These are phyloP conservation scores for Xestobium rufovillosum DNA, from an alignment of 2,888 invertebrate genomes.

Conservation along the genomic window DNA sequence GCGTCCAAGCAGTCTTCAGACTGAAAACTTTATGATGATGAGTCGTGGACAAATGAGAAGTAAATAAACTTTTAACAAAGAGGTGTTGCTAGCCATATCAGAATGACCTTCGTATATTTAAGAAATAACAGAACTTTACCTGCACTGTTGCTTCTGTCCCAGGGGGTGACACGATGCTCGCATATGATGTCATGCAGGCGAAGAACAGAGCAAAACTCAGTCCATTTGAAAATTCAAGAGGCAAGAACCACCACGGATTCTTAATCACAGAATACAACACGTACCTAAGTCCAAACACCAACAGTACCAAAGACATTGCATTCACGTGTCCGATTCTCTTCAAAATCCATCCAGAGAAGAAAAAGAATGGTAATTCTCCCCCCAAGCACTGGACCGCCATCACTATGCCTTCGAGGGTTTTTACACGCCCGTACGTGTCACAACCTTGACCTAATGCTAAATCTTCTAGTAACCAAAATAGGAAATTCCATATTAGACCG, in stretches of 20 bases:
- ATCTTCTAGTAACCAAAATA: slow-evolving; percentile 79
- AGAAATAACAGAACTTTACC: too few relatives aligned
- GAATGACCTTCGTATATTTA: too few relatives aligned
- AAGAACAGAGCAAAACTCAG: slow-evolving; percentile 84
- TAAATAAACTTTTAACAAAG: too few relatives aligned
- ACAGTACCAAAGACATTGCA: slow-evolving; percentile 75
- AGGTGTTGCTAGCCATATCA: too few relatives aligned
- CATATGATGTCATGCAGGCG: slow-evolving; percentile 83
- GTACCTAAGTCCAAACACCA: slow-evolving; percentile 73
- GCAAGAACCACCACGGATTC: slow-evolving; percentile 78
- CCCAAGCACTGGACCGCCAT: slow-evolving; percentile 61
- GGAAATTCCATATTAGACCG: slow-evolving; percentile 79
- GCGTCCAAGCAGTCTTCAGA: too few relatives aligned
- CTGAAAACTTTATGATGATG: too few relatives aligned
- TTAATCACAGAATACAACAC: slow-evolving; percentile 70
- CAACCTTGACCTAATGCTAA: slow-evolving; percentile 47
- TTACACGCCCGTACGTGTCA: slow-evolving; percentile 39
- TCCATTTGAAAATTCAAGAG: slow-evolving; percentile 81
- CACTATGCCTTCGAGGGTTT: slow-evolving; percentile 43
- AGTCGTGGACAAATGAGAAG: too few relatives aligned
- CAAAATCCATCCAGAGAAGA: slow-evolving; percentile 70
- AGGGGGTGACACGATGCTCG: slow-evolving; percentile 71
- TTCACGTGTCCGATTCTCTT: slow-evolving; percentile 73
- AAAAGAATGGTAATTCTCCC: slow-evolving; percentile 83
- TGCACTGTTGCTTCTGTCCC: slow-evolving; percentile 84